Evolutionary conservation across 2,888 invertebrate genomes (phyloP).

Genomic region (Drosophila robusta): DNA sequence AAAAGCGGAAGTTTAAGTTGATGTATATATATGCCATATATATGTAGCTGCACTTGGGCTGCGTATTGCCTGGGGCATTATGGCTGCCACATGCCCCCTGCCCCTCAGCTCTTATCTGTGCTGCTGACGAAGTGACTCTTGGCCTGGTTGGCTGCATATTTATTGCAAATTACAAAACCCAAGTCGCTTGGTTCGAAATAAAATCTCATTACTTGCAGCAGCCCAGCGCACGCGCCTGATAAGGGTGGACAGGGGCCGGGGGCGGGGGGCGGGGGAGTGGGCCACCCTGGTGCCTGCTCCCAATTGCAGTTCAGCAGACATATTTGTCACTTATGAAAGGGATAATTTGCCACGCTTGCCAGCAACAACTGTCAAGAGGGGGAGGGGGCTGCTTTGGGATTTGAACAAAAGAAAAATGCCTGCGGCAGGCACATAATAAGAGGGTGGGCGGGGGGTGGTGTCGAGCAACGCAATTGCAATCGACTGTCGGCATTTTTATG

Average conservation of each 20-base stretch:
- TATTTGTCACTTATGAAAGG: constrained; percentile 80
- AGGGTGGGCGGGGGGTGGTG: constrained; percentile 5
- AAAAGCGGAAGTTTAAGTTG: constrained; percentile 5
- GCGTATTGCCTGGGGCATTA: constrained; percentile 28
- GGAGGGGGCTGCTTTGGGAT: constrained; percentile 31
- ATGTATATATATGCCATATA: background rate
- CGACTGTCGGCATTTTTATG: constrained; percentile 75
- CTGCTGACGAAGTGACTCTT: constrained; percentile 41
- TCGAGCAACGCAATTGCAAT: constrained; percentile 52
- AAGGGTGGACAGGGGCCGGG: constrained; percentile 47
- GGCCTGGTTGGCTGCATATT: constrained; percentile 64
- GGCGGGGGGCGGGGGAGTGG: background rate
- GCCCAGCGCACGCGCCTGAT: constrained; percentile 55
- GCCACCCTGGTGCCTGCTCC: constrained; percentile 15
- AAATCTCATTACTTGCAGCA: constrained; percentile 78
- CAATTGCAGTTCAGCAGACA: constrained; percentile 47
- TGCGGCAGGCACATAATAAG: constrained; percentile 42
- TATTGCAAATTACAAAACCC: constrained; percentile 72
- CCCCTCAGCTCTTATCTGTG: constrained; percentile 33
- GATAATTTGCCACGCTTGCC: constrained; percentile 75
- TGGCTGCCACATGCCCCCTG: constrained; percentile 20
- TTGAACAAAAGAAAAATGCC: constrained; percentile 55
- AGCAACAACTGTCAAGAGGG: constrained; percentile 8
- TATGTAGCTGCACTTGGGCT: constrained; percentile 6
- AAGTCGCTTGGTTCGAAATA: constrained; percentile 58